Evolutionary conservation across 2,113 vertebrate species (phyloP).

Genomic region (Scolopax mira): DNA sequence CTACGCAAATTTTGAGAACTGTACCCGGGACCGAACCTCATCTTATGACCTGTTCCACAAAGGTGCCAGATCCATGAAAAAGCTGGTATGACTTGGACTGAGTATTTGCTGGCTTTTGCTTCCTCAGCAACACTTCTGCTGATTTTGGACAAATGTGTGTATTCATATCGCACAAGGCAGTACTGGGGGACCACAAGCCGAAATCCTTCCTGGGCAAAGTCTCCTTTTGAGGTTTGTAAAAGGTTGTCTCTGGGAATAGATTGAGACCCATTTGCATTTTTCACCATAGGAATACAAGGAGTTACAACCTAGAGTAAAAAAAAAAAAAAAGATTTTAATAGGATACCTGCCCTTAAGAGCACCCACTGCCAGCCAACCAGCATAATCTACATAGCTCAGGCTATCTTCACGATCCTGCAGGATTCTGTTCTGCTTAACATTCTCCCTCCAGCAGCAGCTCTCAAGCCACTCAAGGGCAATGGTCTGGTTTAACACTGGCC

Average conservation of each 20-base stretch:
- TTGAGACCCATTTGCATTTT: not conserved
- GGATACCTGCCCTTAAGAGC: not conserved
- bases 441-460: slow-evolving; percentile 1
- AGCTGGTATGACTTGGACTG: not conserved
- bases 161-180: not conserved
- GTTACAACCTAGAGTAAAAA: not conserved
- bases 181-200: not conserved
- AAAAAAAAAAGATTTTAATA: not conserved
- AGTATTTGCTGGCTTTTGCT: not conserved
- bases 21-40: not conserved
- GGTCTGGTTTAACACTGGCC: not conserved
- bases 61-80: not conserved
- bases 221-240: not conserved
- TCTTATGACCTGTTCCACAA: not conserved
- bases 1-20: not conserved
- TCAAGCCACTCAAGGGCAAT: not conserved
- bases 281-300: not conserved
- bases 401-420: not conserved
- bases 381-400: not conserved
- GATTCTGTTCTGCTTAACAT: not conserved
- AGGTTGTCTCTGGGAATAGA: not conserved
- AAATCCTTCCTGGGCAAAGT: not conserved
- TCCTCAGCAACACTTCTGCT: not conserved
- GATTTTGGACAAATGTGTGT: not conserved
- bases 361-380: not conserved